Base-by-base conservation (phyloP, 2,797 vertebrate species). In the Lagodon rhomboides region DNA sequence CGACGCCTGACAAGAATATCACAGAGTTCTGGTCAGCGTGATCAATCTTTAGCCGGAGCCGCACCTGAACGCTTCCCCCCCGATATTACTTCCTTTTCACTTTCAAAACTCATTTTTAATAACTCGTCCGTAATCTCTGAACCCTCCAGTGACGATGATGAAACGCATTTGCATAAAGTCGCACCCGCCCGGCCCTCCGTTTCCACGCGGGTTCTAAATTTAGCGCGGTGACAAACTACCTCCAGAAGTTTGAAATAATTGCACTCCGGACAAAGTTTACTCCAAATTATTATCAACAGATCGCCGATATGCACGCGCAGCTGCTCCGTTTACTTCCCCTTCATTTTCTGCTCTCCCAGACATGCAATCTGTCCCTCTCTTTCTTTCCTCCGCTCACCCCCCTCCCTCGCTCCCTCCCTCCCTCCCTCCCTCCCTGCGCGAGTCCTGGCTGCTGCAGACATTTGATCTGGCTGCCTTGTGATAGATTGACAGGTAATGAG, bases 401-500 rank as follows among this genome's bases (percentile, higher is more conserved):
- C 81, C 79, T 20, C 67, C 44, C 58, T 41, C 67, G 41, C 58
- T 41, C 20, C 63, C 49, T 46, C 27, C 80, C 11, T 46, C 27
- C 38, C 59, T 43, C 44, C 49, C 69, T 73, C 89, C 87, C 87
- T 89, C 78, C 83, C 89, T 84, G 85, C 68, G 85, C 81, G 72
- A 88, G 84, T 85, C 83, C 87, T 91, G 92, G 91, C 92, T 88
- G 88, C 89, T 79, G 86, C 90, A 93, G 92, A 93, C 92, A 91
- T 93, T 91, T 93, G 93, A 93, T 94, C 91, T 91, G 92, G 90
- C 92, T 93, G 91, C 91, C 92, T 87, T 91, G 90, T 94, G 93
- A 94, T 93, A 93, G 94, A 95, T 90, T 94, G 94, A 94, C 94
- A 95, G 94, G 94, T 94, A 94, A 94, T 92, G 89, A 92, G 91